Base-by-base conservation (phyloP, 2,888 invertebrate genomes). In the Drosophila pseudotalamancana region DNA sequence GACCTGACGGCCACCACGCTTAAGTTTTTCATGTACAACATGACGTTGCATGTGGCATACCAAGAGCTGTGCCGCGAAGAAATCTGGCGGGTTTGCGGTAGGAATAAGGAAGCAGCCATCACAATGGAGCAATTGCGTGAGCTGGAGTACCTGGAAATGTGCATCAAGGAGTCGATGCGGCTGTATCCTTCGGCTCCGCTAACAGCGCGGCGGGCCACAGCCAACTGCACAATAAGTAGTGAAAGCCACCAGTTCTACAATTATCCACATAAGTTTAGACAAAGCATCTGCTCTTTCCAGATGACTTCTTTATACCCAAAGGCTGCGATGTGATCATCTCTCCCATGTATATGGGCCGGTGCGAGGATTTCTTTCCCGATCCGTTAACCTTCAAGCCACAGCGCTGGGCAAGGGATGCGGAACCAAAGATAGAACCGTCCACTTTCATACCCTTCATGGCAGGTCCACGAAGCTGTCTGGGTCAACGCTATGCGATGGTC, bases 111-210 rank as follows among this genome's bases (percentile, higher is more conserved):
- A 0, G 35, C 48, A 4, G 21, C 64, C 9, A 76, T 83, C 3
- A 60, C 51, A 2, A 61, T 73, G 29, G 71, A 78, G 6, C 79
- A 87, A 0, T 11, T 89, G 18, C 55, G 59, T 0, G 49, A 80
- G 11, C 61, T 88, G 23, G 72, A 74, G 6, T 88, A 74, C 29
- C 31, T 88, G 18, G 88, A 89, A n/a, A 85, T 85, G 76, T 81
- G 89, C 14, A 57, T 88, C 4, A 89, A 89, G 56, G 88, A 88
- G 57, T 62, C 89, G 0, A 34, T 88, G 23, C 63, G 88, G 4
- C 11, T 88, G 45, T 88, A 78, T 67, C 83, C 88, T 8, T 71
- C 89, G 5, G 88, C 61, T 3, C 89, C 89, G 1, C 21, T 88
- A 4, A 50, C 54, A 0, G 61, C 65, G 2, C 50, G 83, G 6